phyloP scores from a whole-genome alignment of 2,113 vertebrate genomes.

The Pseudonaja textilis region DNA sequence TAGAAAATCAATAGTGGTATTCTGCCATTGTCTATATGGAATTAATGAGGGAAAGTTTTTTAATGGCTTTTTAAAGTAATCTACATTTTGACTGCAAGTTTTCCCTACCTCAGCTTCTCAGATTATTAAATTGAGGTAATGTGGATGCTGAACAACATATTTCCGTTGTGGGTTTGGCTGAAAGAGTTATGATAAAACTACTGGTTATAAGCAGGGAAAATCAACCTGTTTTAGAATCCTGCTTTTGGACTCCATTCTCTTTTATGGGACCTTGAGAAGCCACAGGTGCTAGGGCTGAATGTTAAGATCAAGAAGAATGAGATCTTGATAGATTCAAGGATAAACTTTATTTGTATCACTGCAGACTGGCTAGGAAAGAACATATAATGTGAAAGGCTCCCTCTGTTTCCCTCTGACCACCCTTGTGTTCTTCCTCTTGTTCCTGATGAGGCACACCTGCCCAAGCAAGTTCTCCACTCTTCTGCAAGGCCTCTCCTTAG shows the following conservation, averaged over 20 bases:
- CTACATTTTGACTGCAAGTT: not conserved
- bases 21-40: not conserved
- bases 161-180: not conserved
- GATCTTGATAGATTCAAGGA: not conserved
- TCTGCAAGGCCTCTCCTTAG: not conserved
- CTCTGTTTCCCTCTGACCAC: not conserved
- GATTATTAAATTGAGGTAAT: not conserved
- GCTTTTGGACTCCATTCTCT: not conserved
- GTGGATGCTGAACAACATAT: not conserved
- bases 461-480: not conserved
- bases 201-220: not conserved
- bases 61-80: not conserved
- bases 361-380: not conserved
- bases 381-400: no score
- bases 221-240: not conserved
- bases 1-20: not conserved
- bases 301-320: not conserved
- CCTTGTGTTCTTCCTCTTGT: not conserved
- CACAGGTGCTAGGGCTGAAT: not conserved
- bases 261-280: not conserved
- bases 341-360: not conserved
- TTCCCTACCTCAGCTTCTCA: not conserved
- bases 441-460: not conserved
- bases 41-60: not conserved
- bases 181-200: not conserved